Conservation (phyloP, 1,140 invertebrate species). For the Luehdorfia chinensis region DNA sequence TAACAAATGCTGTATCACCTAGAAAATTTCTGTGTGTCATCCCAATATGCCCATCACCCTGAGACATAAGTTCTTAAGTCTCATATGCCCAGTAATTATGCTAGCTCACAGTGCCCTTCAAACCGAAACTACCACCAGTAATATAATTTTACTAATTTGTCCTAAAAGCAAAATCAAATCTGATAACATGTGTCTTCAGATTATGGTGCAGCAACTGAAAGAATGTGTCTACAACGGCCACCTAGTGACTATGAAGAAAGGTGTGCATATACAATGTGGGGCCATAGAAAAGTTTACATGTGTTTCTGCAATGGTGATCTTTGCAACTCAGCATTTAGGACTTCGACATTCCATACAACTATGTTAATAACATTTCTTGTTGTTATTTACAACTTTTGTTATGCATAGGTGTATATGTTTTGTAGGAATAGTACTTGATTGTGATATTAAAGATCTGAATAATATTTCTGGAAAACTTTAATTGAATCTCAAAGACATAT, state of each 20-base stretch:
- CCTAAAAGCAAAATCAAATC: too few species aligned
- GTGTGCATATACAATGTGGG: constrained; percentile 89
- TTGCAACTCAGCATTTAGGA: constrained; percentile 80
- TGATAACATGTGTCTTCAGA: constrained; percentile 83
- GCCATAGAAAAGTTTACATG: constrained; percentile 90
- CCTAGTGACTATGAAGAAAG: constrained; percentile 92
- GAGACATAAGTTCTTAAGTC: too few species aligned
- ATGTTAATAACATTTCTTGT: constrained; percentile 28
- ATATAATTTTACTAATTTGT: too few species aligned
- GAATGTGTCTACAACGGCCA: constrained; percentile 90
- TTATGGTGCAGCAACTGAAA: constrained; percentile 91
- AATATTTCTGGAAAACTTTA: constrained; percentile 2
- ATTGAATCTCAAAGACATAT: constrained; percentile 6
- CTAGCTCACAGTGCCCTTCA: too few species aligned
- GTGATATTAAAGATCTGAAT: constrained; percentile 8
- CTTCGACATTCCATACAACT: constrained; percentile 12
- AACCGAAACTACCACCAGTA: too few species aligned
- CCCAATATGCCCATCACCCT: too few species aligned
- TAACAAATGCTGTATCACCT: too few species aligned
- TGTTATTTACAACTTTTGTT: constrained; percentile 31
- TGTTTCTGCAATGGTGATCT: constrained; percentile 95
- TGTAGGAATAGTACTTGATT: background rate
- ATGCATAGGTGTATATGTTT: background rate
- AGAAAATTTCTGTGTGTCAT: too few species aligned
- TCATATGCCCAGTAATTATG: too few species aligned